Evolutionary conservation across 2,113 vertebrate species (phyloP).

Genomic region (Proteles cristata): DNA sequence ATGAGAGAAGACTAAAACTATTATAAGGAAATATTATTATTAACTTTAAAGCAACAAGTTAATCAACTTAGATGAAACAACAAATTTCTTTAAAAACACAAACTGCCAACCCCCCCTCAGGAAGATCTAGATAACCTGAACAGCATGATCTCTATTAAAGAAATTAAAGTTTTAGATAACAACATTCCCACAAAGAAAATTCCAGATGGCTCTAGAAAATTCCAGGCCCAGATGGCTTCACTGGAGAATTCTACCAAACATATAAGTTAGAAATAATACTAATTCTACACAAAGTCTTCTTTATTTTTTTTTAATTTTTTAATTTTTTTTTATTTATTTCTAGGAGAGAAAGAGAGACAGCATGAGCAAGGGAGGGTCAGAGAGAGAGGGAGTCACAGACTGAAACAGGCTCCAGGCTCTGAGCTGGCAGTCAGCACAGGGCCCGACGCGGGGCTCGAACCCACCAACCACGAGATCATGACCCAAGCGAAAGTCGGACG

Average conservation of each 20-base stretch:
- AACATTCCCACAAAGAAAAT: background rate
- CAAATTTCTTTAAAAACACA: background rate
- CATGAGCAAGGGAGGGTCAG: no score
- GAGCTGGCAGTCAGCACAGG: no score
- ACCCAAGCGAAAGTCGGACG: no score
- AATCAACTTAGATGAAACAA: background rate
- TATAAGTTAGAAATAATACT: constrained; percentile 29
- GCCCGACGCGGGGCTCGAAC: no score
- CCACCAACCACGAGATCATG: no score
- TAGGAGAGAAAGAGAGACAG: no score
- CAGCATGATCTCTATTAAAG: background rate
- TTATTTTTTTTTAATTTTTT: no score
- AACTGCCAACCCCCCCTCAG: background rate
- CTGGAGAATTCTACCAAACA: background rate
- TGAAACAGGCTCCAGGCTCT: no score
- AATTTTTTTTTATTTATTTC: no score
- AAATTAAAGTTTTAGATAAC: background rate
- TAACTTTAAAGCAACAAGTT: background rate
- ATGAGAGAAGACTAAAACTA: background rate
- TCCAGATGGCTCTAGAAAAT: background rate
- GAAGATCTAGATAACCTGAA: background rate
- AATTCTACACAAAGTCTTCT: background rate
- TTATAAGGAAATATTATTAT: background rate
- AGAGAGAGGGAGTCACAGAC: no score
- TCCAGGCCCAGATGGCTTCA: background rate